Evolutionary conservation across 2,888 invertebrate genomes (phyloP).

Genomic region (Zele albiditarsus): DNA sequence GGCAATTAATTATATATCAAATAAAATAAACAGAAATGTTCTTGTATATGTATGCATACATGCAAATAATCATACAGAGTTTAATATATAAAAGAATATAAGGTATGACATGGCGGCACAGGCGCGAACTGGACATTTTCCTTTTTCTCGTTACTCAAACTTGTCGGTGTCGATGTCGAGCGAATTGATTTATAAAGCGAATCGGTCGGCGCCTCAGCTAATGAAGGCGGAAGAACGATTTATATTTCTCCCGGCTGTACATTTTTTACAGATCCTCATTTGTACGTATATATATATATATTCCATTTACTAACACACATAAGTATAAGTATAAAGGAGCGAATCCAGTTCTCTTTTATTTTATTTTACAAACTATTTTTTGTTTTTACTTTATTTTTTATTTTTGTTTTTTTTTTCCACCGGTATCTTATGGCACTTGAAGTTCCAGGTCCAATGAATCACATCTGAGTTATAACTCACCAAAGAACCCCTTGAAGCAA

Average conservation of each 20-base stretch:
- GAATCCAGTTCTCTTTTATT: no score
- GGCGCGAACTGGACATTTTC: slow-evolving; percentile 28
- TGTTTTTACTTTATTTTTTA: slow-evolving; percentile 24
- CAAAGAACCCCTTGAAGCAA: neutral
- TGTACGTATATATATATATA: no score
- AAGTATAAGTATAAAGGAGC: no score
- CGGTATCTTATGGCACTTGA: slow-evolving; percentile 18
- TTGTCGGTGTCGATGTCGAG: slow-evolving; percentile 39
- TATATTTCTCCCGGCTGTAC: slow-evolving; percentile 41
- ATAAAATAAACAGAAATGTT: neutral
- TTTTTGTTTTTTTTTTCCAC: slow-evolving; percentile 30
- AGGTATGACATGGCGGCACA: slow-evolving; percentile 14
- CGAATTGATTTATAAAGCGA: slow-evolving; percentile 37
- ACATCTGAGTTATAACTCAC: slow-evolving; percentile 24
- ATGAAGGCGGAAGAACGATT: slow-evolving; percentile 50
- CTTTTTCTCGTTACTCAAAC: slow-evolving; percentile 33
- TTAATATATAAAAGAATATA: slow-evolving; percentile 3
- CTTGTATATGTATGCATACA: neutral
- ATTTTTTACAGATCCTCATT: no score
- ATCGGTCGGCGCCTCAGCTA: slow-evolving; percentile 46
- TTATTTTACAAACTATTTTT: no score
- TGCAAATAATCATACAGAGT: slow-evolving; percentile 6
- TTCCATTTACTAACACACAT: no score
- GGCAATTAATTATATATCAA: slow-evolving; percentile 30
- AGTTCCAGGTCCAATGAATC: slow-evolving; percentile 26